A percentile compares a stretch with the other conserved stretches of the same genome.
These are phyloP conservation scores for Melanitta fusca DNA, from an alignment of 2,797 vertebrate species.

Conservation along the genomic window DNA sequence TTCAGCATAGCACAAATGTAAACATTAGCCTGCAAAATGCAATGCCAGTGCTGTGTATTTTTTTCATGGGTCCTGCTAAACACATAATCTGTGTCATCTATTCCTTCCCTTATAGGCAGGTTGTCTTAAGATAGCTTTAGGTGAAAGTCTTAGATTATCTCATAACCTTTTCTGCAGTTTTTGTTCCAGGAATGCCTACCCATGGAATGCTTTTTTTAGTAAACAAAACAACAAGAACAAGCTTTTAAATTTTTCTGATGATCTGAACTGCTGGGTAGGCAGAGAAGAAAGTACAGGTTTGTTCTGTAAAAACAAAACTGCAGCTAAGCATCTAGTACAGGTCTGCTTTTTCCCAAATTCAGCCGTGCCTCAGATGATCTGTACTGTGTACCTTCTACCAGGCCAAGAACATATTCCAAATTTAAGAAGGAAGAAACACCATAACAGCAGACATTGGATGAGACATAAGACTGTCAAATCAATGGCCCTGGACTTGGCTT, in stretches of 20 bases:
- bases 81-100: background rate
- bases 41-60: background rate
- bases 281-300: background rate
- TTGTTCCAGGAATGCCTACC: background rate
- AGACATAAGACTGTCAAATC: background rate
- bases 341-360: background rate
- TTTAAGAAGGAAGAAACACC: background rate
- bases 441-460: background rate
- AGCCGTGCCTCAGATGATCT: background rate
- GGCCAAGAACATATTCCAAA: background rate
- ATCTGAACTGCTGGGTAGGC: background rate
- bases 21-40: background rate
- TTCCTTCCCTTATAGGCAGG: background rate
- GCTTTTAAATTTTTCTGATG: background rate
- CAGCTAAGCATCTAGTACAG: background rate
- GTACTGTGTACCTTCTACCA: background rate
- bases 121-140: background rate
- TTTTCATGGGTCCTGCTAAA: background rate
- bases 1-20: background rate
- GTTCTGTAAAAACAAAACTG: background rate
- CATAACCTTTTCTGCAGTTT: background rate
- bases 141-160: background rate
- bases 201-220: fast-evolving
- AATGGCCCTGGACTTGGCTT: background rate
- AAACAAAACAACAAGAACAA: too few relatives aligned